Percentiles rank a stretch among this genome's conserved stretches.
Evolutionary conservation across 2,888 invertebrate genomes (phyloP).

Genomic region (Lysandra coridon): DNA sequence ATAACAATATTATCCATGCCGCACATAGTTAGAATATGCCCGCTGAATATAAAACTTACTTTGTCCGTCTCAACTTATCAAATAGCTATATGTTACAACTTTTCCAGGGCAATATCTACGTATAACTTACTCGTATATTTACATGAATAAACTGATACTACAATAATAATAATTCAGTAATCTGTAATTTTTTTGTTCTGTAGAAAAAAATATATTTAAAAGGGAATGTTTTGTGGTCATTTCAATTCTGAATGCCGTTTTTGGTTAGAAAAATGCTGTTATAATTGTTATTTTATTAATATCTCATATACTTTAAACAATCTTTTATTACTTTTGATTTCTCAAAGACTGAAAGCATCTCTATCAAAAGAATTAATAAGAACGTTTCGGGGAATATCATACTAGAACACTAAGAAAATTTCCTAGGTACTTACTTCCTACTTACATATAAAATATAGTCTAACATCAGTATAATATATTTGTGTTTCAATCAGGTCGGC

Average conservation of each 20-base stretch:
- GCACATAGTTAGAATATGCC: conserved; percentile 46
- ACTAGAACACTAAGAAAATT: too few species aligned
- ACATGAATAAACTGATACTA: neutral
- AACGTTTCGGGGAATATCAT: too few species aligned
- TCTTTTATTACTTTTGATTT: neutral
- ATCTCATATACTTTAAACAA: too few species aligned
- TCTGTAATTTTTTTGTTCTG: too few species aligned
- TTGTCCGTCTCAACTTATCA: conserved; percentile 39
- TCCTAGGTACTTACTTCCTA: neutral
- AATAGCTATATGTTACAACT: conserved; percentile 13
- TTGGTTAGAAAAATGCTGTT: too few species aligned
- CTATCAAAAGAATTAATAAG: too few species aligned
- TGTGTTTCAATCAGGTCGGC: conserved; percentile 35
- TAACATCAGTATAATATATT: conserved; percentile 28
- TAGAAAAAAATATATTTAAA: too few species aligned
- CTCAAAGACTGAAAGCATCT: too few species aligned
- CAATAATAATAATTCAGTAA: neutral
- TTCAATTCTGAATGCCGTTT: too few species aligned
- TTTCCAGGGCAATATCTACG: neutral
- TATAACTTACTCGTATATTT: neutral
- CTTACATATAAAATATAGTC: conserved; percentile 10
- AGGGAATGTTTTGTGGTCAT: too few species aligned
- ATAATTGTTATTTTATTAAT: too few species aligned
- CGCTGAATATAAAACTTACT: conserved; percentile 44
- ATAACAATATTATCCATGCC: conserved; percentile 48